phyloP scores from a whole-genome alignment of 2,797 vertebrate species.

The Pitangus sulphuratus region DNA sequence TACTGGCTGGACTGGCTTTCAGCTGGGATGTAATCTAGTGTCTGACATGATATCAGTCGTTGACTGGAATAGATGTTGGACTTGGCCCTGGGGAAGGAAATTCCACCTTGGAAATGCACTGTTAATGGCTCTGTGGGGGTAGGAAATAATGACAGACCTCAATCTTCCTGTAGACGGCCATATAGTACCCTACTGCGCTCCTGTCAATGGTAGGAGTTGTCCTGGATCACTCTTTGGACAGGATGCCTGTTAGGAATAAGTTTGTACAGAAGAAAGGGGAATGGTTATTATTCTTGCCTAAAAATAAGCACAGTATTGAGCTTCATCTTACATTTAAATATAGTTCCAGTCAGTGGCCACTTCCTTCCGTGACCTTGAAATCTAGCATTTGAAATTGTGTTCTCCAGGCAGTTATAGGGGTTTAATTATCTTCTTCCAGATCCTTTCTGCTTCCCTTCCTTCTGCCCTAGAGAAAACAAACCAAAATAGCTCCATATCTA shows the following conservation, averaged over 20 bases:
- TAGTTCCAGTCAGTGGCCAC: not conserved
- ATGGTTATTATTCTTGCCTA: not conserved
- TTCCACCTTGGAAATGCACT: not conserved
- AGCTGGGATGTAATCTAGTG: not conserved
- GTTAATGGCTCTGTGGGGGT: not conserved
- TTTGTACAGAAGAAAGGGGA: not conserved
- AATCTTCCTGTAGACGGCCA: fast-evolving
- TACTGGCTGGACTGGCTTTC: not conserved
- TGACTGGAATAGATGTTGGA: not conserved
- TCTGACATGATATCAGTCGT: fast-evolving
- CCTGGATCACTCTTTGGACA: not conserved
- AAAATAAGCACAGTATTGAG: not conserved
- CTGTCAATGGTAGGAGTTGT: not conserved
- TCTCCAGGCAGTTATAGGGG: not conserved
- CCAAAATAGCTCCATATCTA: not conserved
- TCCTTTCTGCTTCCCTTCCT: not conserved
- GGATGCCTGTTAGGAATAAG: not conserved
- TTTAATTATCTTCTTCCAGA: not conserved
- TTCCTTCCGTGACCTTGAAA: not conserved
- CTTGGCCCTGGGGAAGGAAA: not conserved
- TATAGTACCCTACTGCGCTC: fast-evolving
- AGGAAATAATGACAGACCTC: not conserved
- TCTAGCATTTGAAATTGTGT: not conserved
- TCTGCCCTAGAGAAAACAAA: not conserved
- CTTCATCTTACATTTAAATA: not conserved